Base-by-base conservation (phyloP, 2,888 invertebrate species). In the Nycteola revayana region DNA sequence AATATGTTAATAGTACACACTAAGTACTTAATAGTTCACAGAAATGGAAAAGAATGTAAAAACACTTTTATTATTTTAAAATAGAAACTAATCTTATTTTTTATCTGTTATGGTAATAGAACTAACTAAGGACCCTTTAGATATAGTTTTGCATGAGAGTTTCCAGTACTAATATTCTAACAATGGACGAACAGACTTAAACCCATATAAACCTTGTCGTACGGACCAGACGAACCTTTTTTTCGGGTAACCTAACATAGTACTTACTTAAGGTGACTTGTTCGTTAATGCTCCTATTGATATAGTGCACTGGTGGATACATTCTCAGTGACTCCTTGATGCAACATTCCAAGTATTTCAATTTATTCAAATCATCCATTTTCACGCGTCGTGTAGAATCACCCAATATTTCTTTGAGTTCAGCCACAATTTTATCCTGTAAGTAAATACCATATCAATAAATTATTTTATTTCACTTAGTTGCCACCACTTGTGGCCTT, bases 341-440 rank as follows among this genome's bases (percentile, higher is more conserved):
- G 49, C 92, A 93, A 53, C 91, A 90, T 47, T 93, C 93, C 43
- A 93, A 73, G 59, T 93, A 93, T 47, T 90, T 88, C 90, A 93
- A 90, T 28, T 90, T 53, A 6, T 53, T 74, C 2, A 93, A 68
- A 40, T 91, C 90, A 8, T 88, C 84, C 69, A 90, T 90, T 0
- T 91, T 91, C 1, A 90, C 90, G 1, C 88, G 85, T 24, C 92
- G 82, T 49, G 91, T 87, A 3, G 91, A 90, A 54, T 91, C 90
- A 0, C 90, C 91, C 58, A 93, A 93, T 35, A 66, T 50, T 7
- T 43, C 40, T 0, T 36, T 33, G 7, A 64, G 26, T 39, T 67
- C 67, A 20, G 36, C 36, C 8, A 54, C 33, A 22, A 66, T 58
- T 32, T 45, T 45, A 5, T 58, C 44, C 65, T 66, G 42, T 17